Evolutionary conservation across 2,797 vertebrate species (phyloP).

Genomic region (Acanthis flammea): DNA sequence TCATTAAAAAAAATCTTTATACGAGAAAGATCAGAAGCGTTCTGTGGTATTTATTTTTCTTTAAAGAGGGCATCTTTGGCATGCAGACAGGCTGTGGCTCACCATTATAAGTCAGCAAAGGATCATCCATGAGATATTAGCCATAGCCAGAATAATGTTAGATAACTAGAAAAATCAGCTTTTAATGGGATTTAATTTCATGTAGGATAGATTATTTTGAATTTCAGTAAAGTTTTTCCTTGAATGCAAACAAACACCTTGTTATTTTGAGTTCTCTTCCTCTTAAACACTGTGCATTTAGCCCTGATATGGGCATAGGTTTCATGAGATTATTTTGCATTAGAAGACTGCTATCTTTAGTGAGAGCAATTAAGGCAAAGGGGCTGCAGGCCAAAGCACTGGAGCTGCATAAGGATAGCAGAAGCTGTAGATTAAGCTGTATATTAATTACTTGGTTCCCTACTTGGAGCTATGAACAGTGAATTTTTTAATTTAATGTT

Average conservation of each 20-base stretch:
- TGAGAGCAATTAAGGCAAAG: slow-evolving; percentile 68
- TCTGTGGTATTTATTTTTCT: not conserved
- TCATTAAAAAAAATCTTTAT: not conserved
- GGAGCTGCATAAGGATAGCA: slow-evolving; percentile 12
- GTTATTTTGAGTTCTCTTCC: not conserved
- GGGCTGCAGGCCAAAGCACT: slow-evolving; percentile 67
- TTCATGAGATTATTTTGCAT: slow-evolving; percentile 62
- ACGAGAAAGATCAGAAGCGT: not conserved
- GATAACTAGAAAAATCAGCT: not conserved
- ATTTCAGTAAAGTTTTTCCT: not conserved
- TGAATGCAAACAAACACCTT: not conserved
- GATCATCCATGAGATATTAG: not conserved
- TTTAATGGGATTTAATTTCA: not conserved
- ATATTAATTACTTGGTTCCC: slow-evolving; percentile 54
- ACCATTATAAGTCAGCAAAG: not conserved
- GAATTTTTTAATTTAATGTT: slow-evolving; percentile 36
- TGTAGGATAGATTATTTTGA: not conserved
- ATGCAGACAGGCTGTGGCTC: not conserved
- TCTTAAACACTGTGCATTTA: not conserved
- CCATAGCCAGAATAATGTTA: not conserved
- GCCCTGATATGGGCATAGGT: not conserved
- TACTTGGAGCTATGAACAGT: slow-evolving; percentile 30
- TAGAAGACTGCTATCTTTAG: slow-evolving; percentile 66
- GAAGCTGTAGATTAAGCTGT: slow-evolving; percentile 59
- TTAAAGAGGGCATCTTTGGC: not conserved